Base-by-base conservation (phyloP, 2,797 vertebrate genomes). In the Sebastes itinus region DNA sequence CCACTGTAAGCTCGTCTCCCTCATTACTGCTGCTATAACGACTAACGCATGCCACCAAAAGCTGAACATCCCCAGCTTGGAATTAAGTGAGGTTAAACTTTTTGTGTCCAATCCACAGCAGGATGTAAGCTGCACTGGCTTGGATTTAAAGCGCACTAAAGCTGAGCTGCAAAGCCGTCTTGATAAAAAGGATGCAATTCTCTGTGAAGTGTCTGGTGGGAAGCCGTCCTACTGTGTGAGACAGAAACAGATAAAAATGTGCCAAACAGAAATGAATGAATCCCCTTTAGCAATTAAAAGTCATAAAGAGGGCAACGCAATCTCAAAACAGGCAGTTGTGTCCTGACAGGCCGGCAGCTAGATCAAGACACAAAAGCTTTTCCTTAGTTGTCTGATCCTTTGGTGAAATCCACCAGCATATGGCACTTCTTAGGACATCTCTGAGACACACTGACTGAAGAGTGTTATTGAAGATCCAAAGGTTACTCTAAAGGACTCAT, bases 81-180 rank as follows among this genome's bases (percentile, higher is more conserved):
- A 64, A 10, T 82, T 33, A 25, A 63, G 46, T 27, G 46, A 77
- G 56, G 46, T 70, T 60, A 58, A 72, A 61, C 25, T 32, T 63
- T 68, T 56, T 65, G 68, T 58, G 33, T 70, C 78, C 23, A 62
- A 64, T 74, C 30, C 65, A 20, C 67, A 69, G 20, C 52, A 46
- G 59, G 20, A 33, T 71, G 14, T 73, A 66, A 68, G n/a, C 60
- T 70, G 65, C n/a, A 38, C 59, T 49, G 28, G 28, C 18, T 59
- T 11, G 13, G 72, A 84, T 82, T 79, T 77, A 64, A 78, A 77
- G 28, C 30, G 2, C 33, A 30, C 68, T 80, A 58, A 59, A 27
- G 23, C n/a, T 54, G 28, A 68, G 52, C 66, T 52, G 9, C 23
- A 87, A 84, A 87, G 69, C 66, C 20, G n/a, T 74, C 7, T 6